These are phyloP conservation scores for Tragulus kanchil DNA, from an alignment of 2,113 vertebrate species.

Conservation along the genomic window DNA sequence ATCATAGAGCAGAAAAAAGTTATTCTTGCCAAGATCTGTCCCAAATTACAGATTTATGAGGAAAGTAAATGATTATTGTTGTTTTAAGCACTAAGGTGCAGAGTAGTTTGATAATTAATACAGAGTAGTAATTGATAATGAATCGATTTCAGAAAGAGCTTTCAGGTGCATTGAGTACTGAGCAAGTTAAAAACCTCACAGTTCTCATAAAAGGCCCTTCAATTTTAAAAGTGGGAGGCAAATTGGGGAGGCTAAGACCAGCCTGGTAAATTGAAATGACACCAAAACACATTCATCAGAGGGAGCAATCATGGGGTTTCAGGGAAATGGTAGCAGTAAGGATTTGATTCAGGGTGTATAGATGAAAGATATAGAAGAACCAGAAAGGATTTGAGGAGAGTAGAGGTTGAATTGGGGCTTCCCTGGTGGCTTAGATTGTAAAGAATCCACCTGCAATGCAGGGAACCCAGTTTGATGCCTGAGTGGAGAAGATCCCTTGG, in stretches of 20 bases:
- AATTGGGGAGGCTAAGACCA: not conserved
- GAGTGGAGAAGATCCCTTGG: not conserved
- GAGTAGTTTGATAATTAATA: not conserved
- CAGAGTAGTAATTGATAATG: not conserved
- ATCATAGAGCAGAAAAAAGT: conserved; percentile 20
- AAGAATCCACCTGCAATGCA: not conserved
- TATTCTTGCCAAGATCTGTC: not conserved
- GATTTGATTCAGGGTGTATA: not conserved
- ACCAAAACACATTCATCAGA: conserved; percentile 30
- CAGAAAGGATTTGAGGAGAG: not conserved
- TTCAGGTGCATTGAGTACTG: conserved; percentile 4
- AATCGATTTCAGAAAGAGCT: not conserved
- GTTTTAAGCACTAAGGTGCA: conserved; percentile 45
- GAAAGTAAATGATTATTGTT: conserved; percentile 43
- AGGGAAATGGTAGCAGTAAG: conserved; percentile 17
- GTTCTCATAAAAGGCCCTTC: not conserved
- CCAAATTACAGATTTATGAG: conserved; percentile 43
- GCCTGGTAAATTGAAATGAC: not conserved
- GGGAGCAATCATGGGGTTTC: not conserved
- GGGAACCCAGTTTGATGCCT: not conserved
- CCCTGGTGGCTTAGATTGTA: not conserved
- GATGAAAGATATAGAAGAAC: conserved; percentile 4
- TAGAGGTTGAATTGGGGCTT: not conserved
- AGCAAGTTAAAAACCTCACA: conserved; percentile 17
- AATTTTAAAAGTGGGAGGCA: not conserved